Evolutionary conservation across 2,888 invertebrate species (phyloP).

Genomic region (Isoperla grammatica): DNA sequence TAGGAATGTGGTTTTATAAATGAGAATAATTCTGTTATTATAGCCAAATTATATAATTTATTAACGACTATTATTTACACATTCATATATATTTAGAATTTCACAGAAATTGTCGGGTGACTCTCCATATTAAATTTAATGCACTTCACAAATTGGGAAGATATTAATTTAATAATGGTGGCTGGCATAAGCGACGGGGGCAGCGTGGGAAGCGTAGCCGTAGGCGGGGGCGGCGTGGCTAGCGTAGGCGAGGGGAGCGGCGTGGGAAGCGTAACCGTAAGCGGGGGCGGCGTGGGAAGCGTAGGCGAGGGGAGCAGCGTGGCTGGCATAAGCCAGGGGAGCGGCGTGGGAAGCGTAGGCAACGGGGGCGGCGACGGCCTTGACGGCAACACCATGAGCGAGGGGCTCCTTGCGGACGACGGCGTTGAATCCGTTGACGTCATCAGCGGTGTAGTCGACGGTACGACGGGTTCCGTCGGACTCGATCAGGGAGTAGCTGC

Average conservation of each 20-base stretch:
- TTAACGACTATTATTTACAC: too few species aligned
- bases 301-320: constrained; percentile 5
- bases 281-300: background rate
- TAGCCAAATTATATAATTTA: too few species aligned
- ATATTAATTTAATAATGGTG: constrained; percentile 23
- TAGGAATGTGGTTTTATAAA: too few species aligned
- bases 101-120: too few species aligned
- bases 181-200: constrained; percentile 26
- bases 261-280: constrained; percentile 2
- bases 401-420: constrained; percentile 20
- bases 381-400: background rate
- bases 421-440: constrained; percentile 22
- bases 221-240: constrained; percentile 8
- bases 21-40: too few species aligned
- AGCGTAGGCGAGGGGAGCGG: constrained; percentile 14
- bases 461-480: constrained; percentile 22
- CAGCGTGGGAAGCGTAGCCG: constrained; percentile 21
- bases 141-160: constrained; percentile 6
- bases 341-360: constrained; percentile 10
- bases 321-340: background rate
- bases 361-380: constrained; percentile 4
- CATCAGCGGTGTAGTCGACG: constrained; percentile 22
- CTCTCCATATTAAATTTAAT: background rate
- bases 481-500: constrained; percentile 20
- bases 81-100: too few species aligned